These are phyloP conservation scores for Lordiphosa fenestrarum DNA, from an alignment of 2,888 invertebrate genomes.

Conservation along the genomic window DNA sequence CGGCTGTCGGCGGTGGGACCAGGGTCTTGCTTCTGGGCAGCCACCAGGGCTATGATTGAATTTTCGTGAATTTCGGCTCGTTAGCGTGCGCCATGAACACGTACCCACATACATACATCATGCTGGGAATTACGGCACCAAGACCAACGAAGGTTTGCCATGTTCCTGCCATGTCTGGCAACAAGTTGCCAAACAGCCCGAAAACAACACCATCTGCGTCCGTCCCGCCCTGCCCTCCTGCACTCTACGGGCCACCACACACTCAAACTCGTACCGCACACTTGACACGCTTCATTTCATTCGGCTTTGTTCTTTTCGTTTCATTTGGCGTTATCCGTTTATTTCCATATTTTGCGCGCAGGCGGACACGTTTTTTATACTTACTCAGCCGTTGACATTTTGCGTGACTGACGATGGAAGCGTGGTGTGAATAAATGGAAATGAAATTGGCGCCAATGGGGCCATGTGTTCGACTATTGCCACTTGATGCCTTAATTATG, in stretches of 20 bases:
- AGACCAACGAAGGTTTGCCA: conserved; percentile 50
- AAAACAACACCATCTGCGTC: background rate
- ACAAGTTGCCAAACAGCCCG: conserved; percentile 50
- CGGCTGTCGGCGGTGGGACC: conserved; percentile 22
- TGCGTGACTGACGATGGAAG: conserved; percentile 75
- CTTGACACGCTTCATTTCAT: conserved; percentile 65
- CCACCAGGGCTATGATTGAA: conserved; percentile 59
- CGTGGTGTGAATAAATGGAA: conserved; percentile 70
- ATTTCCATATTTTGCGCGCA: conserved; percentile 59
- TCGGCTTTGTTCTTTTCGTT: conserved; percentile 55
- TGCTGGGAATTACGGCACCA: conserved; percentile 50
- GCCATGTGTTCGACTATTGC: conserved; percentile 59
- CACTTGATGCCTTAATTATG: conserved; percentile 65
- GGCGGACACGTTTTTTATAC: conserved; percentile 67
- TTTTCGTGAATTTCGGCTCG: conserved; percentile 72
- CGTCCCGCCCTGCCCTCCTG: background rate
- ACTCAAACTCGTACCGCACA: conserved; percentile 38
- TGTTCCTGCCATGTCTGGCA: conserved; percentile 51
- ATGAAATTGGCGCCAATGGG: conserved; percentile 59
- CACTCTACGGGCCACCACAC: conserved; percentile 2
- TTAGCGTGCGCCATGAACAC: conserved; percentile 69
- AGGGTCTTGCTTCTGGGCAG: conserved; percentile 37
- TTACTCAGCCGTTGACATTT: conserved; percentile 70
- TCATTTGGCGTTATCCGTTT: conserved; percentile 33
- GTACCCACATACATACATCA: conserved; percentile 26